These are phyloP conservation scores for Phrynocephalus vlangalii DNA, from an alignment of 2,797 vertebrate genomes.

Conservation along the genomic window DNA sequence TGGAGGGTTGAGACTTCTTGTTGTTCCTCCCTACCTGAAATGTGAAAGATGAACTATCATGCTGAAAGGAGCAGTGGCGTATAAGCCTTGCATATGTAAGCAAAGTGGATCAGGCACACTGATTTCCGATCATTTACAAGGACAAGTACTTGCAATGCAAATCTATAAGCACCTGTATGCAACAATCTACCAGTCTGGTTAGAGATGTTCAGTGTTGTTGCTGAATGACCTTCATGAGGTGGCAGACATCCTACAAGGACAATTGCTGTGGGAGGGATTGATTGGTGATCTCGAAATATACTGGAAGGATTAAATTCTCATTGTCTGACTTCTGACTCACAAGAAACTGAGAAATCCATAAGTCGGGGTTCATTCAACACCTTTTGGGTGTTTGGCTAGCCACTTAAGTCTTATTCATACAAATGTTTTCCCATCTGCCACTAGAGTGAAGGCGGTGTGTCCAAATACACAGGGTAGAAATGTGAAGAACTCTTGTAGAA, in stretches of 20 bases:
- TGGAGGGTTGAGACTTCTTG: too few relatives aligned
- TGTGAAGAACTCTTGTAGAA: too few relatives aligned
- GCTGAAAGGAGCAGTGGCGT: background rate
- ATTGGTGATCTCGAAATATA: background rate
- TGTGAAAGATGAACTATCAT: background rate
- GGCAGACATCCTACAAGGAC: background rate
- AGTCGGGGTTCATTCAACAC: background rate
- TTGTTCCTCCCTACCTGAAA: background rate
- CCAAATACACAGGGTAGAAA: background rate
- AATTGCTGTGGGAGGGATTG: background rate
- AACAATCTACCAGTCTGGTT: background rate
- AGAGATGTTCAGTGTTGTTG: conserved; percentile 16
- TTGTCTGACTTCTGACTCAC: background rate
- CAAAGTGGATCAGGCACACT: background rate
- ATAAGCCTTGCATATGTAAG: background rate
- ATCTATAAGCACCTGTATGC: conserved; percentile 1
- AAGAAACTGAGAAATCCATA: background rate
- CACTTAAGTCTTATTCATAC: background rate
- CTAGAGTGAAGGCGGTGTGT: background rate
- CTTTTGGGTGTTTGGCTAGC: background rate
- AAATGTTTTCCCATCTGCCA: background rate
- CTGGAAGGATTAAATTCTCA: background rate
- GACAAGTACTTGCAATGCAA: background rate
- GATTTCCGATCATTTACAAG: background rate
- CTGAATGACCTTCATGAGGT: background rate